A percentile compares a stretch with the other conserved stretches of the same genome.
Conservation (phyloP, 2,888 invertebrate species). For the Ferdinandea cuprea region DNA sequence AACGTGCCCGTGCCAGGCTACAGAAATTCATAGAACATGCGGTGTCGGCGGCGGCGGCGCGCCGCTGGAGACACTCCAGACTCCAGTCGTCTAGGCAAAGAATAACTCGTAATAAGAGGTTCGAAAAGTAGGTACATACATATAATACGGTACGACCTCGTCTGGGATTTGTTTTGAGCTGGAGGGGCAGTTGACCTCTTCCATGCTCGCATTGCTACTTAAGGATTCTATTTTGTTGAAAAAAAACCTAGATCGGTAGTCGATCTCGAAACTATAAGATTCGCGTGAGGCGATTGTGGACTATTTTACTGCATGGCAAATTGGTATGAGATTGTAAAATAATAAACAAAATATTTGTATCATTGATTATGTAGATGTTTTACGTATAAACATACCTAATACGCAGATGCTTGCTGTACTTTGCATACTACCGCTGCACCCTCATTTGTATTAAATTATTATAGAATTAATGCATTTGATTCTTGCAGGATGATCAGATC, state of each 20-base stretch:
- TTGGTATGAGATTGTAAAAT: background rate
- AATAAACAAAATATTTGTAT: background rate
- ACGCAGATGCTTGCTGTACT: too few species aligned
- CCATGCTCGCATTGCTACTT: background rate
- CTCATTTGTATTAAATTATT: too few species aligned
- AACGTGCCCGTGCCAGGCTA: too few species aligned
- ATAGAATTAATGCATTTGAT: too few species aligned
- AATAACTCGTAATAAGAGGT: constrained; percentile 32
- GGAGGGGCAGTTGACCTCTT: constrained; percentile 31
- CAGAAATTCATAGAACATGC: too few species aligned
- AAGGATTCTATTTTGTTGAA: constrained; percentile 6
- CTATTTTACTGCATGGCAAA: background rate
- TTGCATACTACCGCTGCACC: too few species aligned
- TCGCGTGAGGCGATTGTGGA: background rate
- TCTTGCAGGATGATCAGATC: too few species aligned
- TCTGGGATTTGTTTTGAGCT: constrained; percentile 41
- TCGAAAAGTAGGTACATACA: constrained; percentile 11
- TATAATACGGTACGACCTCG: constrained; percentile 43
- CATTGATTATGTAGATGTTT: background rate
- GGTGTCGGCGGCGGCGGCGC: constrained; percentile 18
- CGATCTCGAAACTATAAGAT: constrained; percentile 2
- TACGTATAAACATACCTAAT: too few species aligned
- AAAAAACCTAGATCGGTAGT: constrained; percentile 15
- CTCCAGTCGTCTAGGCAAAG: constrained; percentile 41
- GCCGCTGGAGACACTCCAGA: constrained; percentile 18